Evolutionary conservation across 2,888 invertebrate genomes (phyloP), one percentile per base, ranked within the genome.

Genomic region (Koerneria pararmatus): DNA sequence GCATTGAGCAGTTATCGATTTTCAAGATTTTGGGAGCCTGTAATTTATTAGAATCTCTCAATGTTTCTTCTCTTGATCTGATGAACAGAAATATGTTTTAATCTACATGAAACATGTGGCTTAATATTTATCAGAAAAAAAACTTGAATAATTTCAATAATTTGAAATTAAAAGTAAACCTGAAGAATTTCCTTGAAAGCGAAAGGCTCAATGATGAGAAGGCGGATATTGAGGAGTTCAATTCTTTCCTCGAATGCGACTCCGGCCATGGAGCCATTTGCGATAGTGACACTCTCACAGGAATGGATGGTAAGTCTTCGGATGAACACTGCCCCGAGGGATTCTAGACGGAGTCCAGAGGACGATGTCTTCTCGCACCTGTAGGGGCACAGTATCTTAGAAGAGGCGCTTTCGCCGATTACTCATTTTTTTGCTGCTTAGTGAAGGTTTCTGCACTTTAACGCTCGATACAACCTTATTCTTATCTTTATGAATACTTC

Each of bases 291-390:
- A 65, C 68, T 71, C 35, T 68, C 65, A 62, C 76, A 76, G 31
- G 74, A 71, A 66, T 76, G 76, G 56, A 76, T 71, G 41, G 71
- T 69, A 37, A 76, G 70, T 48, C 74, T 71, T 24, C 69, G 66
- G 65, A 73, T 70, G 69, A 71, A 74, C 35, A 71, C 69, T 46
- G 70, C 69, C 24, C 76, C 76, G 63, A 76, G 67, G 24, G 74
- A 71, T 51, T 69, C 64, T 51, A 76, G 68, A 49, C 68, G 71
- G 59, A 76, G 60, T 46, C 74, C 71, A 5, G 67, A 29, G n/a
- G 66, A 67, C 32, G 70, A 66, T 19, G 71, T 60, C 46, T 69
- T 67, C 56, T 74, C 75, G 69, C 75, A 76, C 56, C 75, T 76
- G 69, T 48, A 11, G 29, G 32, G 57, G 27, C 3, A 4, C 3